A percentile compares a stretch with the other conserved stretches of the same genome.
phyloP scores from a whole-genome alignment of 1,140 invertebrate species.

The Holotrichia oblita region DNA sequence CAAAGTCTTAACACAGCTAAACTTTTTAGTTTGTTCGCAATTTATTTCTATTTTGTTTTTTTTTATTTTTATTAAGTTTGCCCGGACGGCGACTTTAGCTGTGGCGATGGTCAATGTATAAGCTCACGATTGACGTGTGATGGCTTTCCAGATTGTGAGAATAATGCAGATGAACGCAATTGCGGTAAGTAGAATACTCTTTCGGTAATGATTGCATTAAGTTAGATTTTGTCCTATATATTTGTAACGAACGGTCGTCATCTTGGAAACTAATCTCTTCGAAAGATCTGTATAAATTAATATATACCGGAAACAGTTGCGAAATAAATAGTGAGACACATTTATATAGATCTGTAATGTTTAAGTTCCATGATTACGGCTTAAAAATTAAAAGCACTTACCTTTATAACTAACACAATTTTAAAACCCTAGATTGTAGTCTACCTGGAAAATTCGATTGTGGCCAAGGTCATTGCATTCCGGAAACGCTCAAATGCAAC shows the following conservation, averaged over 20 bases:
- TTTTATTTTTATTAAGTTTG: slow-evolving; percentile 56
- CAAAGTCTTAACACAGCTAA: background rate
- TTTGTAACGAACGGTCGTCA: too few relatives aligned
- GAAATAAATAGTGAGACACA: too few relatives aligned
- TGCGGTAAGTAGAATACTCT: slow-evolving; percentile 56
- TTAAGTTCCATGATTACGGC: too few relatives aligned
- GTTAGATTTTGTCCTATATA: background rate
- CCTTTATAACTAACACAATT: background rate
- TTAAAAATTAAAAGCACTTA: background rate
- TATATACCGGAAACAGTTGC: too few relatives aligned
- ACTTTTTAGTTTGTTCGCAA: background rate
- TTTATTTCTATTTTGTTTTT: background rate
- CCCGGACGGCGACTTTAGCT: slow-evolving; percentile 63
- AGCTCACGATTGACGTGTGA: slow-evolving; percentile 67
- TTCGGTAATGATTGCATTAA: background rate
- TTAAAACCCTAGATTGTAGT: background rate
- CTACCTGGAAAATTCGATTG: background rate
- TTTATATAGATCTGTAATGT: too few relatives aligned
- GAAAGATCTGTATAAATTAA: too few relatives aligned
- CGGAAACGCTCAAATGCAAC: slow-evolving; percentile 68
- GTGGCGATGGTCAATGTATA: slow-evolving; percentile 65
- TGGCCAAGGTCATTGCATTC: background rate
- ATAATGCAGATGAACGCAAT: slow-evolving; percentile 74
- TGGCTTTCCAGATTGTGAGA: slow-evolving; percentile 70
- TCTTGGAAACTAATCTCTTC: too few relatives aligned